phyloP scores from a whole-genome alignment of 2,888 invertebrate genomes.

The Morpho deidamia region DNA sequence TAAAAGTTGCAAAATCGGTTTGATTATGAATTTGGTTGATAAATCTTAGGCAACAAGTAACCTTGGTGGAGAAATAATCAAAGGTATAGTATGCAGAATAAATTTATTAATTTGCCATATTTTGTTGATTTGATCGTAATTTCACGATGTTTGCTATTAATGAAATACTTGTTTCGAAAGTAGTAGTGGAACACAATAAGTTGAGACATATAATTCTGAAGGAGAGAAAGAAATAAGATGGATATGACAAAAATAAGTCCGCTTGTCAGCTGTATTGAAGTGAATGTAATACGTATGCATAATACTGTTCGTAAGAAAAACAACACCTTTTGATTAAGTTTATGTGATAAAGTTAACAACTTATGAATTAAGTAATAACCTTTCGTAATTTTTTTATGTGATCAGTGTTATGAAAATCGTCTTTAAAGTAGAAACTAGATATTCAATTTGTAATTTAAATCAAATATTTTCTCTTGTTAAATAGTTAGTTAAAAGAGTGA shows the following conservation, averaged over 20 bases:
- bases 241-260: constrained; percentile 38
- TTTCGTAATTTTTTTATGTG: background rate
- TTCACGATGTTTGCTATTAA: constrained; percentile 36
- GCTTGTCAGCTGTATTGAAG: constrained; percentile 35
- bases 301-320: constrained; percentile 26
- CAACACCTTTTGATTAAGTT: constrained; percentile 18
- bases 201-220: background rate
- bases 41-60: constrained; percentile 34
- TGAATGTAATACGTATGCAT: constrained; percentile 35
- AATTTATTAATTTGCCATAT: constrained; percentile 69
- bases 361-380: background rate
- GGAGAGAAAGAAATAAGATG: constrained; percentile 16
- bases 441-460: background rate
- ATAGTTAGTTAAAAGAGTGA: background rate
- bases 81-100: constrained; percentile 53
- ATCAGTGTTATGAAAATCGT: background rate
- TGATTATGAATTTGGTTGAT: constrained; percentile 43
- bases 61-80: constrained; percentile 44
- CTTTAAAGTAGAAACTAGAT: background rate
- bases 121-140: constrained; percentile 62
- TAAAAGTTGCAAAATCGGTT: constrained; percentile 27
- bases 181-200: constrained; percentile 9
- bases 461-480: background rate
- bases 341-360: constrained; percentile 6
- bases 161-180: constrained; percentile 32